Percentiles rank a stretch among this genome's conserved stretches.
These are phyloP conservation scores for Papilio xuthus DNA, from an alignment of 1,140 invertebrate species.

Conservation along the genomic window DNA sequence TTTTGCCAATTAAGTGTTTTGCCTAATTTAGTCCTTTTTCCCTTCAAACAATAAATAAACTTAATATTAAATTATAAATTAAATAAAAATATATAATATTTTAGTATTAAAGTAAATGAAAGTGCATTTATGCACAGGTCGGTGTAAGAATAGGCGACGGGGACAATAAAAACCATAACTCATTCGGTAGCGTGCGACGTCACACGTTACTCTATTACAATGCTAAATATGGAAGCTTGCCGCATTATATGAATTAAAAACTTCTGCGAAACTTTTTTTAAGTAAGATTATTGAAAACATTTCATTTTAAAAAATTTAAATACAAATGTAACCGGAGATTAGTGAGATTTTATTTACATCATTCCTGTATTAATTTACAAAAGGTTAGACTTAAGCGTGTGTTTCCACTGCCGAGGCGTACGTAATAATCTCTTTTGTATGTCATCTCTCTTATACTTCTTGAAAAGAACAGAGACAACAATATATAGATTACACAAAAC, in stretches of 20 bases:
- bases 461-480: too few relatives aligned
- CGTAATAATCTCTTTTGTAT: too few relatives aligned
- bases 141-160: slow-evolving; percentile 33
- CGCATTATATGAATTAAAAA: slow-evolving; percentile 18
- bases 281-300: background rate
- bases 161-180: slow-evolving; percentile 50
- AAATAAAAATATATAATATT: background rate
- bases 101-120: background rate
- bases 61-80: background rate
- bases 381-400: too few relatives aligned
- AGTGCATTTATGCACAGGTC: background rate
- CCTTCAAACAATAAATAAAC: slow-evolving; percentile 11
- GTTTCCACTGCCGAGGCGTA: too few relatives aligned
- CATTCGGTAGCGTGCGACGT: slow-evolving; percentile 53
- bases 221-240: slow-evolving; percentile 36
- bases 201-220: slow-evolving; percentile 36
- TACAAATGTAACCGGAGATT: background rate
- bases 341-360: background rate
- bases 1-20: too few relatives aligned
- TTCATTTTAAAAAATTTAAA: background rate
- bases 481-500: too few relatives aligned
- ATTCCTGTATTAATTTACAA: too few relatives aligned
- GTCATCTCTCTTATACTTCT: too few relatives aligned
- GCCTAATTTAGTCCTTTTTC: too few relatives aligned
- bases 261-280: background rate